These are phyloP conservation scores for Opisthocomus hoazin DNA, from an alignment of 2,113 vertebrate species.

Conservation along the genomic window DNA sequence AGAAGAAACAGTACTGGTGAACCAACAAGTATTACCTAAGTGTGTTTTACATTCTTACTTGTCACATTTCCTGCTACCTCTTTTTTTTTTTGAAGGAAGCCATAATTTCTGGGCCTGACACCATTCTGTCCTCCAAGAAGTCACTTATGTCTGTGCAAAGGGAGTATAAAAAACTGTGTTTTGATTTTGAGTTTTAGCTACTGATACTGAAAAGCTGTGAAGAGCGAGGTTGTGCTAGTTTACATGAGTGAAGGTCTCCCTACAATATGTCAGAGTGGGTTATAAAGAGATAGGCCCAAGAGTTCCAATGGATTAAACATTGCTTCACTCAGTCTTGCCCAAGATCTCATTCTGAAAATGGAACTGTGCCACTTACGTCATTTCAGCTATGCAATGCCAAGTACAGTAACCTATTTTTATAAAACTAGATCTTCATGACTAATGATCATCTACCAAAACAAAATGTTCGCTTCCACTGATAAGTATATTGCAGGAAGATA, in stretches of 20 bases:
- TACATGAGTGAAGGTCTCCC: not conserved
- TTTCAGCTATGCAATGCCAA: not conserved
- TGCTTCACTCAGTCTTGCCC: not conserved
- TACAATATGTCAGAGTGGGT: accelerated
- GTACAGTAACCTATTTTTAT: not conserved
- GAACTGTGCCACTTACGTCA: not conserved
- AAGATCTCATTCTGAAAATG: not conserved
- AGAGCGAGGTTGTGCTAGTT: not conserved
- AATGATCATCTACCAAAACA: not conserved
- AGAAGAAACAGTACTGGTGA: not conserved
- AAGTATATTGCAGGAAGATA: not conserved
- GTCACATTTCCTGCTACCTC: not conserved
- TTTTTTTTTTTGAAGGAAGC: not conserved
- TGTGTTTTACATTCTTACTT: not conserved
- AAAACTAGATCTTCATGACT: not conserved
- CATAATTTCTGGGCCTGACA: not conserved
- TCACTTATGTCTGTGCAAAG: not conserved
- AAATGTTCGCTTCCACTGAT: not conserved
- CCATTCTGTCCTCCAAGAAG: not conserved
- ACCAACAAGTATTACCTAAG: not conserved
- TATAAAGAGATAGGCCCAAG: not conserved
- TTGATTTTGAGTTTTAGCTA: not conserved
- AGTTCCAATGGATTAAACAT: not conserved
- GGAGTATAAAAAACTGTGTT: not conserved
- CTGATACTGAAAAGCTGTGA: not conserved